Conservation (phyloP, 37 sponge, comb jelly and placozoan species). For the Cliona cf. orientalis region DNA sequence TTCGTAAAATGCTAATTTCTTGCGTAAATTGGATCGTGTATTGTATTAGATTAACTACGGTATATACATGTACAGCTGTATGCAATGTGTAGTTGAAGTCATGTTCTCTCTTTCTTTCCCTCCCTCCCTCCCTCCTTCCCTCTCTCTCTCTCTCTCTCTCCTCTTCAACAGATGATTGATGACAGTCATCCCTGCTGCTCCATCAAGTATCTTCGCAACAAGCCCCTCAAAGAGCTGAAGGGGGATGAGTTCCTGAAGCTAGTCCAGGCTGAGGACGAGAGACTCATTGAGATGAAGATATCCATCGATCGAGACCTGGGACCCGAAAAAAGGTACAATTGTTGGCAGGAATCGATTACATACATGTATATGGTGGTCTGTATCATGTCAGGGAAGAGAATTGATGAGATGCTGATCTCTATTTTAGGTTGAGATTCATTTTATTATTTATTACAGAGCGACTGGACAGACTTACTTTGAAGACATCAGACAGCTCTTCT, state of each 20-base stretch:
- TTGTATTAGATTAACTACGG: too few species aligned
- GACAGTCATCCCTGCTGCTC: constrained; percentile 76
- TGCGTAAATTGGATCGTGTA: too few species aligned
- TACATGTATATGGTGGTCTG: too few species aligned
- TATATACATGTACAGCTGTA: too few species aligned
- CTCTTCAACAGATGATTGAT: constrained; percentile 75
- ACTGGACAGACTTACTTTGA: constrained; percentile 78
- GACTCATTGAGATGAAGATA: constrained; percentile 72
- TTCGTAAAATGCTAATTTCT: too few species aligned
- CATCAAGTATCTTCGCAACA: constrained; percentile 90
- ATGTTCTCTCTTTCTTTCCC: background rate
- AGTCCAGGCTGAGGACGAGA: constrained; percentile 83
- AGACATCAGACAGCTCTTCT: constrained; percentile 87
- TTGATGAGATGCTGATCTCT: background rate
- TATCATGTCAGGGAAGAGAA: too few species aligned
- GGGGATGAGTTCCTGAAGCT: constrained; percentile 92
- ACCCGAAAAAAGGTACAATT: constrained; percentile 41
- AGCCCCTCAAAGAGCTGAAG: constrained; percentile 85
- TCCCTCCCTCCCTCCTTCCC: background rate
- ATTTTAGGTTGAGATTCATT: background rate
- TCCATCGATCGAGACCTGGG: constrained; percentile 62
- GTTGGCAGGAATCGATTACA: too few species aligned
- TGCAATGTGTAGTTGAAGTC: too few species aligned
- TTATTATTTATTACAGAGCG: background rate
- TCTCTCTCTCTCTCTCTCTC: background rate